Evolutionary conservation across 2,888 invertebrate species (phyloP).

Genomic region (Orthosia gracilis): DNA sequence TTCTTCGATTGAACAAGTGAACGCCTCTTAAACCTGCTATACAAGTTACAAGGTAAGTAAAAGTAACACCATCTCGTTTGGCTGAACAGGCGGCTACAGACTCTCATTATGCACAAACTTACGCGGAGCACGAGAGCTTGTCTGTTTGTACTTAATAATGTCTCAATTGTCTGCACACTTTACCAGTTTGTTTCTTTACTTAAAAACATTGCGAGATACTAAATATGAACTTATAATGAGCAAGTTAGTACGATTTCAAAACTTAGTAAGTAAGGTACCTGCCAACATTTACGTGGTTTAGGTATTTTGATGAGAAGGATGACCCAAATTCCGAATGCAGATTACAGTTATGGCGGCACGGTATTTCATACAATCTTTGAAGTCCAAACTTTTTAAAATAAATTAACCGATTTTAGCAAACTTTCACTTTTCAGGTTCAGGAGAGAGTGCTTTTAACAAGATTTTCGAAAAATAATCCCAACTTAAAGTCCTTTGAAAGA

Average conservation of each 20-base stretch:
- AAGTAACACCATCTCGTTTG: slow-evolving; percentile 1
- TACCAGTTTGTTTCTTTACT: slow-evolving; percentile 4
- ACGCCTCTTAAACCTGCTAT: neutral
- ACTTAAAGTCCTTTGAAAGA: no score
- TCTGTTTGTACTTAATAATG: slow-evolving; percentile 61
- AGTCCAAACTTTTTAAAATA: no score
- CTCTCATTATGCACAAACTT: slow-evolving; percentile 52
- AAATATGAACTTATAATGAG: neutral
- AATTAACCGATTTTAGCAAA: no score
- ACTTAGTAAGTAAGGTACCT: no score
- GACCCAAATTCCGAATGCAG: neutral
- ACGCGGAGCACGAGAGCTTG: slow-evolving; percentile 24
- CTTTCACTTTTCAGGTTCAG: no score
- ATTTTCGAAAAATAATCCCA: no score
- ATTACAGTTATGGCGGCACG: no score
- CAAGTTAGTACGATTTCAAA: neutral
- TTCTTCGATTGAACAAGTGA: no score
- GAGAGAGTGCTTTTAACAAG: no score
- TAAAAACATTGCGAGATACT: neutral
- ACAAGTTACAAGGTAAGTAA: neutral
- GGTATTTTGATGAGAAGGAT: neutral
- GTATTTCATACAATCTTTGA: no score
- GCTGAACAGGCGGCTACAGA: slow-evolving; percentile 8
- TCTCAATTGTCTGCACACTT: slow-evolving; percentile 50
- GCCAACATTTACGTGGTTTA: no score